Percentiles rank a stretch among this genome's conserved stretches.
phyloP scores from a whole-genome alignment of 2,113 vertebrate genomes.

The Candoia aspera region DNA sequence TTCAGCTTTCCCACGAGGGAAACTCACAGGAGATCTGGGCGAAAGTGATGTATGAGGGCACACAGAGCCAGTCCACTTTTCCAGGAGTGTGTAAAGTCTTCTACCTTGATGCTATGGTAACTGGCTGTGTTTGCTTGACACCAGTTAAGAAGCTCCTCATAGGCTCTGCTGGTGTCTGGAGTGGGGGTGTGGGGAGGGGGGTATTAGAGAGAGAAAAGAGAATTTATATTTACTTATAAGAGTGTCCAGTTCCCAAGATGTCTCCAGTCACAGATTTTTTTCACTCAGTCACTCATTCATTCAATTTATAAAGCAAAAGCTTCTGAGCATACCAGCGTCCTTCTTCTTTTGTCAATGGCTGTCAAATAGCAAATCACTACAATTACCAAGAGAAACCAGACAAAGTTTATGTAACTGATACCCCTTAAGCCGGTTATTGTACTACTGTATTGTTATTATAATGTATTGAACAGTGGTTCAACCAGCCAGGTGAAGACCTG shows the following conservation, averaged over 20 bases:
- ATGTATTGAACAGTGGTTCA: background rate
- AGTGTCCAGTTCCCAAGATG: background rate
- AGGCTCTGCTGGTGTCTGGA: conserved; percentile 65
- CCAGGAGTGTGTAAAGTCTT: conserved; percentile 86
- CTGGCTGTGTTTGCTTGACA: conserved; percentile 84
- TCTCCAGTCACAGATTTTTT: background rate
- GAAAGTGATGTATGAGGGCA: conserved; percentile 85
- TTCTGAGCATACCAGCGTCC: background rate
- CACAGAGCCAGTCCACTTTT: conserved; percentile 86
- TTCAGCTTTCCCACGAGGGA: background rate
- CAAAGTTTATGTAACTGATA: background rate
- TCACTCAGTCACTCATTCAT: background rate
- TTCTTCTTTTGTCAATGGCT: background rate
- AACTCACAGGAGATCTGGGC: conserved; percentile 87
- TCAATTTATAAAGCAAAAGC: background rate
- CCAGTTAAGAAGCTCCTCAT: conserved; percentile 85
- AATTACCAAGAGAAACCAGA: background rate
- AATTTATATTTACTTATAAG: background rate
- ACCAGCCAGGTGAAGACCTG: background rate
- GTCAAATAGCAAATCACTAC: background rate
- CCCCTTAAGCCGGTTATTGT: background rate
- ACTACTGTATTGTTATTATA: background rate
- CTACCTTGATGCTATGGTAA: conserved; percentile 76
- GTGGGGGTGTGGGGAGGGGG: background rate
- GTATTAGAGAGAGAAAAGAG: background rate